Evolutionary conservation across 2,797 vertebrate species (phyloP).

Genomic region (Sternotherus odoratus): DNA sequence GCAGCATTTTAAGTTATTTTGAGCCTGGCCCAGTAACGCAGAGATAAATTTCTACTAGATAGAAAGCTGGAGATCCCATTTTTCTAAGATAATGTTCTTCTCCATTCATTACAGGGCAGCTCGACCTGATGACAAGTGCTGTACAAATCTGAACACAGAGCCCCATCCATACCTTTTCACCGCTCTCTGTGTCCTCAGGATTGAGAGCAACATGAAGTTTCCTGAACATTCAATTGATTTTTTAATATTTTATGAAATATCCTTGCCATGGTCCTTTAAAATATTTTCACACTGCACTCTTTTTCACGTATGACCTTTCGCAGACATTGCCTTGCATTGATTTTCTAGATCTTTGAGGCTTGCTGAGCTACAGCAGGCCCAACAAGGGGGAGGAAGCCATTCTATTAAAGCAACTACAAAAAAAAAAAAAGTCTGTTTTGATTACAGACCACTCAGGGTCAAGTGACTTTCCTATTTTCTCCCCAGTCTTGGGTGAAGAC

Average conservation of each 20-base stretch:
- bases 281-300: conserved; percentile 64
- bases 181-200: background rate
- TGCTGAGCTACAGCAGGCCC: conserved; percentile 42
- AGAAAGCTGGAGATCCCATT: background rate
- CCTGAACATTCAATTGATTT: conserved; percentile 64
- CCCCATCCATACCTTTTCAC: background rate
- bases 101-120: background rate
- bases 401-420: conserved; percentile 55
- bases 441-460: conserved; percentile 59
- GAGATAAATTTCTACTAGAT: background rate
- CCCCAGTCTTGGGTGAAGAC: background rate
- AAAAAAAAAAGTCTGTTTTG: conserved; percentile 37
- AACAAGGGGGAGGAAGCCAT: conserved; percentile 30
- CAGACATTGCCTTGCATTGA: conserved; percentile 59
- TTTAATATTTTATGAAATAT: conserved; percentile 56
- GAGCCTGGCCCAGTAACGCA: background rate
- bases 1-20: background rate
- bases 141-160: conserved; percentile 6
- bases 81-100: background rate
- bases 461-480: conserved; percentile 48
- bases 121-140: background rate
- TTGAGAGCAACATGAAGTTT: conserved; percentile 44
- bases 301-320: conserved; percentile 72
- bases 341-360: conserved; percentile 69
- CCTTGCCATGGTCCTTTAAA: conserved; percentile 56